Base-by-base conservation (phyloP, 2,888 invertebrate genomes). In the Cylloceria caligata region DNA sequence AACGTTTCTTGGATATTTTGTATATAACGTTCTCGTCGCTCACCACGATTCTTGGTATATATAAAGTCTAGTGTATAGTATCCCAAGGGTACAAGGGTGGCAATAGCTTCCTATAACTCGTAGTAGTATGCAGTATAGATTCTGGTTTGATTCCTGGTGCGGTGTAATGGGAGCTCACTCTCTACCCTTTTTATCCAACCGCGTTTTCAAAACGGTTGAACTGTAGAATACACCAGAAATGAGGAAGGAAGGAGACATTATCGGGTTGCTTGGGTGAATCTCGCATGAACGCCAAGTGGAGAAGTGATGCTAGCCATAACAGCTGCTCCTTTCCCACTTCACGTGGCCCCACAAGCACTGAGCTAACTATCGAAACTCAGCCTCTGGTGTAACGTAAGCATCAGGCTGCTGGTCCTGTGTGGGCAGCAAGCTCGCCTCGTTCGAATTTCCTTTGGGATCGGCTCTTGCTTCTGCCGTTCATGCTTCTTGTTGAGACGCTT, bases 221-320 rank as follows among this genome's bases (percentile, higher is more conserved):
- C 16, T 73, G 30, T 60, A 69, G 79, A 75, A 75, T 78, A 78
- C 47, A 79, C 57, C 72, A 57, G 34, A 19, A 57, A 39, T 60
- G 34, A 68, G 47, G 62, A 45, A 67, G 75, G 64, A 72, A 71
- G 60, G 77, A 64, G 62, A 74, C 81, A 67, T 67, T 49, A 67
- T 42, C 52, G 81, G 85, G 45, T 45, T 6, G 78, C 21, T 67
- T 34, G 52, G 55, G 81, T 64, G 83, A 80, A 84, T 49, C 74
- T 65, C 42, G 67, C 60, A 74, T 78, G 86, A 81, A 72, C 80
- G 74, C 60, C 72, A 69, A 84, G 86, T 84, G 77, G 85, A 81
- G 87, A 86, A 87, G 87, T 88, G 88, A 88, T 88, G 87, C 86
- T 85, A 85, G 85, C 87, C 86, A 88, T 88, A 88, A 88, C 88